A percentile compares a stretch with the other conserved stretches of the same genome.
Evolutionary conservation across 2,797 vertebrate genomes (phyloP).

Genomic region (Gymnocypris eckloni): DNA sequence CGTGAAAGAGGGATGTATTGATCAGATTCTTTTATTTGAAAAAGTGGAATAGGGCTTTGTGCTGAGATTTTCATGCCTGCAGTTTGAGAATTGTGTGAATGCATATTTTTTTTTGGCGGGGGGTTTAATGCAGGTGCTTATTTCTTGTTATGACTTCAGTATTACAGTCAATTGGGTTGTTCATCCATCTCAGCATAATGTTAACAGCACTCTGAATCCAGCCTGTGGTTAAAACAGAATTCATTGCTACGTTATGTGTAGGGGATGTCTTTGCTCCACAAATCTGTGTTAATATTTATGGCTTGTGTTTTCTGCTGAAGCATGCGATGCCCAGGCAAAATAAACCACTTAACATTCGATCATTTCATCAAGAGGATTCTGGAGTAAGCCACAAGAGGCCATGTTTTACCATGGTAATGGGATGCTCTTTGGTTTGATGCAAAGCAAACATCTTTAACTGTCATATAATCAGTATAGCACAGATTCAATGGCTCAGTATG

Average conservation of each 20-base stretch:
- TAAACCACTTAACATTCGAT: background rate
- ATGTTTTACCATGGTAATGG: background rate
- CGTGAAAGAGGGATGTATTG: too few relatives aligned
- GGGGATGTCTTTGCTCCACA: constrained; percentile 14
- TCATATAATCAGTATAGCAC: background rate
- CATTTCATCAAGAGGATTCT: background rate
- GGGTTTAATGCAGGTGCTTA: constrained; percentile 72
- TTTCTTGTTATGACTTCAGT: constrained; percentile 66
- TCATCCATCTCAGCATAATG: constrained; percentile 68
- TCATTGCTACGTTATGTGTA: constrained; percentile 61
- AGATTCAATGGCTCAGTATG: background rate
- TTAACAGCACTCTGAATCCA: constrained; percentile 65
- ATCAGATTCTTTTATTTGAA: too few relatives aligned
- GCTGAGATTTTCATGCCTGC: constrained; percentile 50
- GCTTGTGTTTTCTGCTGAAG: constrained; percentile 10
- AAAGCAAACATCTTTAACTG: background rate
- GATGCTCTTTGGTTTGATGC: background rate
- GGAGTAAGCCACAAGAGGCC: background rate
- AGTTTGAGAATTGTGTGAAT: constrained; percentile 55
- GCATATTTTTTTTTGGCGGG: constrained; percentile 65
- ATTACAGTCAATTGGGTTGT: constrained; percentile 64
- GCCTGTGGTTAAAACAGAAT: constrained; percentile 72
- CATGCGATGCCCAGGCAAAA: background rate
- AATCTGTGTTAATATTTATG: constrained; percentile 4
- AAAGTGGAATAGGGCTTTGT: constrained; percentile 42